Base-by-base conservation (phyloP, 2,113 vertebrate genomes). In the Rana temporaria region DNA sequence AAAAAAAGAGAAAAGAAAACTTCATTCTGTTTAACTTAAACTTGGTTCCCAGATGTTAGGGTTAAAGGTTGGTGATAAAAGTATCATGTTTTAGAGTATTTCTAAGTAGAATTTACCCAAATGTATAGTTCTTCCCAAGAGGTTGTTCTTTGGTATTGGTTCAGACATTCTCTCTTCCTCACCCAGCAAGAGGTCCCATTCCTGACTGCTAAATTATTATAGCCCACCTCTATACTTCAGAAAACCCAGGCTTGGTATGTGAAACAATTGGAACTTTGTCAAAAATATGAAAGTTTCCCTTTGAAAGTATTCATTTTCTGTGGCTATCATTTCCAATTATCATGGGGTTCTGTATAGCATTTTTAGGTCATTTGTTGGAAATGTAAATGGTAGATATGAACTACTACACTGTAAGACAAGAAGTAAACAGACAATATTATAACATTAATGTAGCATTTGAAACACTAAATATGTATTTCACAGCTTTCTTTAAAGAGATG, bases 31-130 rank as follows among this genome's bases (percentile, higher is more conserved):
- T 95, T 90, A 91, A 90, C 91, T 94, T 90, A 93, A 94, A 95
- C 92, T 94, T 95, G 81, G 90, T 97, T 99, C 97, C 98, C 97
- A 99, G 96, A 99, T 99, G 97, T 97, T 86, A 64, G 85, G 94
- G 96, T 96, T 93, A 96, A 91, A 92, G 95, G 96, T 96, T 90
- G 90, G 88, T 96, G 95, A 97, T 96, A 94, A 97, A 98, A 99
- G 96, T 96, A 95, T 96, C 93, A 92, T 92, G 90, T 97, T 96
- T 95, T 95, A 94, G 92, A 88, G 87, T 89, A 86, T 84, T 90
- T 90, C 42, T 55, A 89, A 92, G 89, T 89, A 92, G 90, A 89
- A 90, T 90, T 87, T 68, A 90, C 89, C 89, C 88, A 90, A 91
- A 90, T 92, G 90, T 91, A 89, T 89, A 90, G 94, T 91, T 94